Base-by-base conservation (phyloP, 1,140 invertebrate genomes). In the Diprion similis region DNA sequence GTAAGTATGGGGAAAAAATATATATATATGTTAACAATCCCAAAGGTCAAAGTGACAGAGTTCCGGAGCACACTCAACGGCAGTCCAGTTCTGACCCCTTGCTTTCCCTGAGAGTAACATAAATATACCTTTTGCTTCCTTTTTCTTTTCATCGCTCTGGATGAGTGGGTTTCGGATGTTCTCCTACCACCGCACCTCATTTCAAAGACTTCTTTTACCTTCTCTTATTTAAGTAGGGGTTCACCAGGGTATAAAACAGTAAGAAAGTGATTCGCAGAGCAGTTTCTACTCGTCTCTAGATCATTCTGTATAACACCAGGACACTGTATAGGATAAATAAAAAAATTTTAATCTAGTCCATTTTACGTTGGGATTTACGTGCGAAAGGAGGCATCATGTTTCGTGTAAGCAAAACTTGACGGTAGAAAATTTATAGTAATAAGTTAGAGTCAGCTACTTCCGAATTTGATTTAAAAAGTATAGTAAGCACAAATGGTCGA, bases 211-310 rank as follows among this genome's bases (percentile, higher is more conserved):
- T 80, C 83, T 85, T 83, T 85, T 85, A 83, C 82, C 81, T 84
- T 81, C 77, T 82, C 80, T 73, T 75, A 68, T 75, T 64, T 70
- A 68, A 83, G 81, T 81, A 85, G 84, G 84, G 85, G 79, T 78
- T 78, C 69, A 75, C 74, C 73, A 78, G 78, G 78, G 78, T 86
- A 86, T 86, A 86, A 86, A 86, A 85, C 78, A 71, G 80, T 82
- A 83, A 80, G 78, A 66, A 78, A 73, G 74, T 76, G 75, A 79
- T 76, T 77, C 73, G 68, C 37, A 73, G 73, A 75, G 78, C 79
- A 83, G 80, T 83, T 75, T 73, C 71, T 79, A 68, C 72, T 71
- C 77, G 76, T 72, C 70, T 77, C 71, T 73, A 67, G 15, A 48
- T 67, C 51, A 65, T 77, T 68, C 46, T 15, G 15, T 46, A 7